These are phyloP conservation scores for Arizona elegans DNA, from an alignment of 2,113 vertebrate species.

Conservation along the genomic window DNA sequence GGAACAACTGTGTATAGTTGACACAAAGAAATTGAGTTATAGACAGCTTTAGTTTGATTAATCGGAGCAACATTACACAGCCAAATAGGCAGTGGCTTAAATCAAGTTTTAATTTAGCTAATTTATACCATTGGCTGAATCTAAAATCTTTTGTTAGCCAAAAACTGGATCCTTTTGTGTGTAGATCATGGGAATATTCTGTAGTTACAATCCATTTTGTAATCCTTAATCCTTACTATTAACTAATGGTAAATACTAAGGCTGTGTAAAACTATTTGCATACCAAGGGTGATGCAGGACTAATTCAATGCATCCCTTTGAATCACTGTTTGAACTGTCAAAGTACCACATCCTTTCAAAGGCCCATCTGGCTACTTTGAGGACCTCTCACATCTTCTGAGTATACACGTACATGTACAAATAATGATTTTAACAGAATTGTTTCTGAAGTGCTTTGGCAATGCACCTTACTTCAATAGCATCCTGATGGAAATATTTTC, in stretches of 20 bases:
- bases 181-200: neutral
- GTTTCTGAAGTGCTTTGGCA: too few relatives aligned
- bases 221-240: neutral
- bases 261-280: neutral
- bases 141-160: neutral
- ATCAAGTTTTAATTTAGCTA: neutral
- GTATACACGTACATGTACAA: neutral
- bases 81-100: neutral
- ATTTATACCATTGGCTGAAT: neutral
- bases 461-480: too few relatives aligned
- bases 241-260: neutral
- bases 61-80: neutral
- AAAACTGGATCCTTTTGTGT: neutral
- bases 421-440: too few relatives aligned
- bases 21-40: neutral
- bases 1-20: neutral
- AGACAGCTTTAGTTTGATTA: neutral
- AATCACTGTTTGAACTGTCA: neutral
- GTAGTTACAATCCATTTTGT: neutral
- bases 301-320: neutral
- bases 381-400: neutral
- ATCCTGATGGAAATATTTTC: neutral
- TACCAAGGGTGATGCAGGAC: neutral
- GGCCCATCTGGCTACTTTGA: neutral
- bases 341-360: neutral